Base-by-base conservation (phyloP, 2,888 invertebrate species). In the Mermis nigrescens region DNA sequence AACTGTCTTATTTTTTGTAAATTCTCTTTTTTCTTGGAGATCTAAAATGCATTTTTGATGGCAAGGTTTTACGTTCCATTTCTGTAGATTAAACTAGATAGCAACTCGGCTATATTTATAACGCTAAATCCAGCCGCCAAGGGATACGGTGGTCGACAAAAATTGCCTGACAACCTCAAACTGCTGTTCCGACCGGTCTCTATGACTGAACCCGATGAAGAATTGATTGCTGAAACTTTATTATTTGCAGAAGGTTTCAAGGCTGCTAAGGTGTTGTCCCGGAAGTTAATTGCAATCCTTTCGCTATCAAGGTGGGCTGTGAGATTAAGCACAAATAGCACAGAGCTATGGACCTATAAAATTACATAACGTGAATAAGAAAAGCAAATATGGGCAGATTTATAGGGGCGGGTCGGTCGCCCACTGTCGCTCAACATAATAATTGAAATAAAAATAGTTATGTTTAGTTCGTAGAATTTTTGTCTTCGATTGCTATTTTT, bases 111-210 rank as follows among this genome's bases (percentile, higher is more conserved):
- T 2, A 86, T 98, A 63, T 95, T 95, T 74, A 90, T 92, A 24
- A 99, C 98, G 0, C 79, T 98, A 78, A 98, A 98, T 78, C 98
- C 98, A 0, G 88, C 84, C 3, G 89, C 89, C 1, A 86, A 84
- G 67, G 89, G 88, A 32, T 98, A 98, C 74, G 94, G 92, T 38
- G 98, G 94, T 1, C 80, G 98, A 12, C 87, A 91, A 69, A 83
- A 85, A 69, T 77, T 98, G 57, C 95, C 95, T 0, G 90, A 91
- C 68, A 94, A 92, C 65, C 77, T 98, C 66, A 88, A 89, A 69
- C 86, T 92, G 62, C 78, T 91, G 46, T 86, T 98, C 74, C 81
- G 95, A 15, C 94, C 95, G 0, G 85, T 92, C n/a, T 88, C 90
- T 1, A 90, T 95, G 92, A 82, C 85, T 27, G 82, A 82, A 70